Percentiles rank a stretch among this genome's conserved stretches.
Evolutionary conservation across 1,140 invertebrate genomes (phyloP).

Genomic region (Macrosteles quadrilineatus): DNA sequence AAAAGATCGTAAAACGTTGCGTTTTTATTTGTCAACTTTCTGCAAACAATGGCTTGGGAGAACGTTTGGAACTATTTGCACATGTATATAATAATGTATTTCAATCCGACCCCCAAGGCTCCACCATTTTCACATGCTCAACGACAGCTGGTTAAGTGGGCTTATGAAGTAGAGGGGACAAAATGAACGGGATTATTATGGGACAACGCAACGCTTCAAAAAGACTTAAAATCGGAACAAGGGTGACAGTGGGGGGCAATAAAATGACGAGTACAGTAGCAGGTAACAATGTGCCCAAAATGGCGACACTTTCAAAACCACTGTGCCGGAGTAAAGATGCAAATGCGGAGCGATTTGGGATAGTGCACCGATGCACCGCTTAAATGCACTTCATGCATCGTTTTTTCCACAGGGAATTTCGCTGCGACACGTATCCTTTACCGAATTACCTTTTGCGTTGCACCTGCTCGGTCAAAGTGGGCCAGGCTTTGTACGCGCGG

Average conservation of each 20-base stretch:
- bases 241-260: constrained; percentile 7
- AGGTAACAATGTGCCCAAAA: constrained; percentile 20
- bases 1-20: too few relatives aligned
- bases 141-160: constrained; percentile 1
- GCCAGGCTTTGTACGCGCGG: constrained; percentile 5
- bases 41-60: too few relatives aligned
- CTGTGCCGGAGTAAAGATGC: constrained; percentile 14
- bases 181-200: constrained; percentile 16
- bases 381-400: background rate
- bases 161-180: background rate
- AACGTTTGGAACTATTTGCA: too few relatives aligned
- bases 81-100: too few relatives aligned
- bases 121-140: background rate
- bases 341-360: constrained; percentile 15
- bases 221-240: constrained; percentile 20
- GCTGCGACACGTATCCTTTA: background rate
- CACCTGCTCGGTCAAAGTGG: constrained; percentile 10
- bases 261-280: constrained; percentile 22
- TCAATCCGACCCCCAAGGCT: too few relatives aligned
- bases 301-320: constrained; percentile 14
- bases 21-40: too few relatives aligned
- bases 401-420: too few relatives aligned
- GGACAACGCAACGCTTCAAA: constrained; percentile 10
- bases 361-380: background rate
- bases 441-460: background rate